phyloP scores from a whole-genome alignment of 2,888 invertebrate genomes.

The Leucania comma region DNA sequence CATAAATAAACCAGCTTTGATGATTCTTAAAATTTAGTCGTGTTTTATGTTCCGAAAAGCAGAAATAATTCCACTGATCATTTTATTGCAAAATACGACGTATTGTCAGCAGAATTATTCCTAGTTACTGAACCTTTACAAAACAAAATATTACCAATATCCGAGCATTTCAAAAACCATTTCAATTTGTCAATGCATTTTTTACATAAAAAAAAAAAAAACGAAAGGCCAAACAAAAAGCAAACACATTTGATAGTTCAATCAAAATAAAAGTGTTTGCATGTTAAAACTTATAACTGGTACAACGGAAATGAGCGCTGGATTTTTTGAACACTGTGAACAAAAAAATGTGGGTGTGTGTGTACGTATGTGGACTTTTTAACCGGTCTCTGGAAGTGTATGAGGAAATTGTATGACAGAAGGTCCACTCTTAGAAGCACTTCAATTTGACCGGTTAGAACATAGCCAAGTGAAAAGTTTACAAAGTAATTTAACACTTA shows the following conservation, averaged over 20 bases:
- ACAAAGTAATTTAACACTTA: no score
- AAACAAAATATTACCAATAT: no score
- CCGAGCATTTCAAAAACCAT: neutral
- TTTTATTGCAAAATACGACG: no score
- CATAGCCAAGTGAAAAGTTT: no score
- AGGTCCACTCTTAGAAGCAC: neutral
- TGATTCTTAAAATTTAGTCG: no score
- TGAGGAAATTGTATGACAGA: neutral
- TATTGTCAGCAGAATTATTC: no score
- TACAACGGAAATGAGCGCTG: constrained; percentile 57
- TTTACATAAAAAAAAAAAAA: neutral
- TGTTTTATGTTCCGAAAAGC: no score
- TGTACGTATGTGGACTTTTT: constrained; percentile 46
- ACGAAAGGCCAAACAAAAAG: neutral
- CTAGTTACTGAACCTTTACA: no score
- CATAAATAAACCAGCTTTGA: no score
- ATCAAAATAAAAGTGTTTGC: constrained; percentile 40
- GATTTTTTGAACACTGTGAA: constrained; percentile 49
- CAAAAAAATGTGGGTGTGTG: constrained; percentile 39
- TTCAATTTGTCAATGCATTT: neutral
- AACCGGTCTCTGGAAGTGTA: constrained; percentile 44
- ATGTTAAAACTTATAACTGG: constrained; percentile 41
- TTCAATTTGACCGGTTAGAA: no score
- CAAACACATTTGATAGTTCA: constrained; percentile 39
- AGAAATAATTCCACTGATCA: no score